A percentile compares a stretch with the other conserved stretches of the same genome.
phyloP scores from a whole-genome alignment of 2,797 vertebrate genomes.

The Peromyscus aztecus region DNA sequence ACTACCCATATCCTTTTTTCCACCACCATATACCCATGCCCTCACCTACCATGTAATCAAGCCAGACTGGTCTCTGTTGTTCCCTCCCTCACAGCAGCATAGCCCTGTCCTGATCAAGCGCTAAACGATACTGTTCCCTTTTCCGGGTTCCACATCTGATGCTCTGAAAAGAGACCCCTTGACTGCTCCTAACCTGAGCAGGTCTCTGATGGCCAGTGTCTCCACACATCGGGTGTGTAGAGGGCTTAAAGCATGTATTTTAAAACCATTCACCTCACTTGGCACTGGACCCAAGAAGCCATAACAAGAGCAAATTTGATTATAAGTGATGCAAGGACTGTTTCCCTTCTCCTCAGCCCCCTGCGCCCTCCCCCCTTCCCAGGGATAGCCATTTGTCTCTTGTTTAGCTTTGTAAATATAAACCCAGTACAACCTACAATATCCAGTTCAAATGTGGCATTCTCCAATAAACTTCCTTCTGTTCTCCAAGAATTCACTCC shows the following conservation, averaged over 20 bases:
- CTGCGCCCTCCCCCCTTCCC: background rate
- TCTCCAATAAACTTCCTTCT: slow-evolving; percentile 41
- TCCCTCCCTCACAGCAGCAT: background rate
- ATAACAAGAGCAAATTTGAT: background rate
- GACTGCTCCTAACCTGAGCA: background rate
- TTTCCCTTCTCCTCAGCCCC: background rate
- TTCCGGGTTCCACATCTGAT: background rate
- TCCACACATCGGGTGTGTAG: background rate
- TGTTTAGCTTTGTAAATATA: background rate
- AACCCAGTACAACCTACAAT: background rate
- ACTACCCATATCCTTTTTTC: background rate
- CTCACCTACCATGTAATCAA: background rate
- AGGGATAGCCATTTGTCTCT: background rate
- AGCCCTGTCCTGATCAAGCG: background rate
- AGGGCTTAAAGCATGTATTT: background rate
- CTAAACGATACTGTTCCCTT: background rate
- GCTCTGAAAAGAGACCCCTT: background rate
- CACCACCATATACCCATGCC: background rate
- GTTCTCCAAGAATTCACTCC: slow-evolving; percentile 41
- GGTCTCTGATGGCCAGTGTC: background rate
- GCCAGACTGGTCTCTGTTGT: background rate
- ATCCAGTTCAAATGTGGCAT: background rate
- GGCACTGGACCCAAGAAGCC: background rate
- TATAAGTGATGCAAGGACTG: background rate
- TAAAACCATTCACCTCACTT: background rate